Percentiles rank a stretch among this genome's conserved stretches.
These are phyloP conservation scores for Cosmia pyralina DNA, from an alignment of 2,888 invertebrate species.

Conservation along the genomic window DNA sequence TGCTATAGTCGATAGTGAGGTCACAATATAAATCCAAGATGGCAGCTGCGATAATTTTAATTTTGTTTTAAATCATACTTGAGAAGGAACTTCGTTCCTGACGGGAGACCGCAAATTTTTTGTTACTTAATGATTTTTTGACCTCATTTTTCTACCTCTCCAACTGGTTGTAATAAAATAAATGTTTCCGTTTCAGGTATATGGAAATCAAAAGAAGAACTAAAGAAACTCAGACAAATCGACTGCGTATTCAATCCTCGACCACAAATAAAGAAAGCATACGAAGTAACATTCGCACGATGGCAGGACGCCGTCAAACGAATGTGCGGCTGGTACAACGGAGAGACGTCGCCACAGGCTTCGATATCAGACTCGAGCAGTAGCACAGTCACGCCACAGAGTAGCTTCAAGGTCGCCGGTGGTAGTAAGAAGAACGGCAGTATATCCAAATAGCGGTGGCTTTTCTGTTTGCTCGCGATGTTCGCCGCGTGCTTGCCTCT, in stretches of 20 bases:
- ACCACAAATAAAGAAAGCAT: conserved; percentile 75
- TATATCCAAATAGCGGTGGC: conserved; percentile 83
- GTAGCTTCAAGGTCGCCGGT: conserved; percentile 73
- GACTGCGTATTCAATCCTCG: conserved; percentile 91
- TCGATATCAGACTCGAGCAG: conserved; percentile 72
- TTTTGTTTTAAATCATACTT: too few relatives aligned
- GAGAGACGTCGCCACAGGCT: conserved; percentile 60
- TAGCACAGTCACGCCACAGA: conserved; percentile 70
- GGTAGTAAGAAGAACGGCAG: conserved; percentile 70
- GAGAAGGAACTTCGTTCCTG: too few relatives aligned
- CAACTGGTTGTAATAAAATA: neutral
- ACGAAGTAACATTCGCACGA: conserved; percentile 80
- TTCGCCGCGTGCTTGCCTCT: conserved; percentile 74
- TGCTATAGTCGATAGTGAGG: too few relatives aligned
- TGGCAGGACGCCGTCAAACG: conserved; percentile 91
- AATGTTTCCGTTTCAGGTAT: conserved; percentile 88
- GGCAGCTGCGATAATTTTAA: too few relatives aligned
- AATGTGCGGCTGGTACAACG: conserved; percentile 90
- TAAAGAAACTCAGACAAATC: conserved; percentile 90
- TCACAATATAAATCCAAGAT: too few relatives aligned
- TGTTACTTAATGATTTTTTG: neutral
- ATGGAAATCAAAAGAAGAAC: conserved; percentile 93
- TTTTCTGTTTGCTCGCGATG: conserved; percentile 76
- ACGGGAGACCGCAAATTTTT: neutral
- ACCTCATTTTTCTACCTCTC: neutral